Base-by-base conservation (phyloP, 2,797 vertebrate species). In the Mycteria americana region DNA sequence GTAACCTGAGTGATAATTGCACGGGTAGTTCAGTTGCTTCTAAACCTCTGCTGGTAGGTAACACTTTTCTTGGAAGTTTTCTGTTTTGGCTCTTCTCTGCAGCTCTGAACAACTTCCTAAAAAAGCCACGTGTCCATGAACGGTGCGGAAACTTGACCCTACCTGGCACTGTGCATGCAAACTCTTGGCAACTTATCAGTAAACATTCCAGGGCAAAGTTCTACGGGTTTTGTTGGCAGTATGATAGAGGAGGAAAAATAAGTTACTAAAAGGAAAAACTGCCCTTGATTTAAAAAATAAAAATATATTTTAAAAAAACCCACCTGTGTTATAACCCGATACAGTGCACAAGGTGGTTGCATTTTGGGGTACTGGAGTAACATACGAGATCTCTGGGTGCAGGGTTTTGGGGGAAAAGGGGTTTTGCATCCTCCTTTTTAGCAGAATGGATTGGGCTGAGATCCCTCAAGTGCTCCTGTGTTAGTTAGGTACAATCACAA, bases 201-300 rank as follows among this genome's bases (percentile, higher is more conserved):
- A 25, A 88, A 76, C 85, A 48, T 89, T 92, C 76, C 89, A 92
- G 95, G 91, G 82, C 94, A 94, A 90, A 96, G 96, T 96, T 92
- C 94, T 92, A 1, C 75, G 63, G 77, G 2, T 35, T 37, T 39
- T 85, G 63, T 41, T 94, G 93, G 50, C 54, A 59, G 48, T 23
- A 7, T 17, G 80, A n/a, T 22, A 86, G 17, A n/a, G 39, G n/a
- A 51, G 84, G 51, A 56, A 80, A 53, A 91, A 37, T 15, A 18
- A 75, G 21, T 50, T 12, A 6, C 45, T 57, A 3, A 62, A 72
- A 67, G 57, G 37, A 19, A 64, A 74, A 76, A 11, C 14, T 59
- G 7, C 8, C 1, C 37, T 62, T 19, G 12, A 18, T 74, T 91
- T 57, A 2, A 57, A 43, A 19, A 43, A 41, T 1, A 56, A 72